These are phyloP conservation scores for Discoglossus pictus DNA, from an alignment of 2,797 vertebrate genomes.

Conservation along the genomic window DNA sequence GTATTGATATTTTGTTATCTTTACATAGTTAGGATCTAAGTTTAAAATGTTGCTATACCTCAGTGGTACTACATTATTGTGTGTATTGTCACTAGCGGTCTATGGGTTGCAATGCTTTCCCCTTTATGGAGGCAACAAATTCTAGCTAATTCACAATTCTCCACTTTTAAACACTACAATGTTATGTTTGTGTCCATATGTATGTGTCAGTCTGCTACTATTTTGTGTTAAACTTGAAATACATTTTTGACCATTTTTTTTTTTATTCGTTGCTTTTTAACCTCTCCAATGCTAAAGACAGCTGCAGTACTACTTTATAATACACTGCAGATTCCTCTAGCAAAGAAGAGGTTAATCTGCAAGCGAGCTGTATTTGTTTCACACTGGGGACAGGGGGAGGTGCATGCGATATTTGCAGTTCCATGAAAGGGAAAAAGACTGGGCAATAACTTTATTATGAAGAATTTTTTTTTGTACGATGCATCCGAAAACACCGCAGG, in stretches of 20 bases:
- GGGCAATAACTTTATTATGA: neutral
- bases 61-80: no score
- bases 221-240: conserved; percentile 10
- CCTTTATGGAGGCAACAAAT: no score
- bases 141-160: neutral
- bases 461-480: conserved; percentile 11
- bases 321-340: neutral
- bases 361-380: conserved; percentile 2
- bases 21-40: no score
- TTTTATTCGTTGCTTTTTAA: neutral
- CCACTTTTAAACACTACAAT: neutral
- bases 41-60: no score
- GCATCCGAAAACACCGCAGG: conserved; percentile 11
- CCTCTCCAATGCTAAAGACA: neutral
- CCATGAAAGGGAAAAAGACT: neutral
- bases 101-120: no score
- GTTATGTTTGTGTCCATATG: neutral
- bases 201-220: neutral
- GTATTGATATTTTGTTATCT: no score
- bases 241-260: neutral
- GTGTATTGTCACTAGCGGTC: no score
- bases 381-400: conserved; percentile 15
- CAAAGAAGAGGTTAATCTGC: conserved; percentile 7
- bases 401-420: neutral
- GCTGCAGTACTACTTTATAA: no score